These are phyloP conservation scores for Neelides sp. DNA, from an alignment of 1,140 invertebrate genomes.

Conservation along the genomic window DNA sequence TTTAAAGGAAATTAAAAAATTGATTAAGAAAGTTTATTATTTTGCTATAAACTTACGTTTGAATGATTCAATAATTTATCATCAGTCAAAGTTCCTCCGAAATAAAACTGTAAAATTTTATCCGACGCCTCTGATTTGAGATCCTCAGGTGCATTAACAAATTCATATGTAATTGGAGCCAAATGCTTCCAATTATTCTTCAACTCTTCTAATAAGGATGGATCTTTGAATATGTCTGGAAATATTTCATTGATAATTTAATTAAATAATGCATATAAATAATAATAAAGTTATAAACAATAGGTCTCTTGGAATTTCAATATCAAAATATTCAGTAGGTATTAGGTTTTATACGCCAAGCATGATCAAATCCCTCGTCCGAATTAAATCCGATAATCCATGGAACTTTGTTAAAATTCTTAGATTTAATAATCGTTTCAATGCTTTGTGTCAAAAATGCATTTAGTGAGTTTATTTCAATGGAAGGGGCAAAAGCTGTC, in stretches of 20 bases:
- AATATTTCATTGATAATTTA: not conserved
- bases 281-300: not conserved
- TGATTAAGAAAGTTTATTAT: no score
- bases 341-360: not conserved
- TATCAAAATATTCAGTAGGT: conserved; percentile 1
- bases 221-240: conserved; percentile 1
- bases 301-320: not conserved
- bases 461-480: conserved; percentile 5
- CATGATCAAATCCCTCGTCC: conserved; percentile 18
- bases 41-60: no score
- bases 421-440: conserved; percentile 8
- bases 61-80: no score
- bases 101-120: conserved; percentile 11
- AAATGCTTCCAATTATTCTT: conserved; percentile 7
- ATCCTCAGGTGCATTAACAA: not conserved
- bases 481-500: conserved; percentile 13
- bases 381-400: conserved; percentile 17
- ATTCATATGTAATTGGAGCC: conserved; percentile 15
- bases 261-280: not conserved
- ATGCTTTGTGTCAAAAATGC: conserved; percentile 9
- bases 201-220: conserved; percentile 6
- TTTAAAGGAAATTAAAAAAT: no score
- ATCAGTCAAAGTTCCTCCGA: no score
- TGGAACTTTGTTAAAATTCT: conserved; percentile 8
- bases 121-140: conserved; percentile 4